Base-by-base conservation (phyloP, 1,140 invertebrate species). In the Hyles vespertilio region DNA sequence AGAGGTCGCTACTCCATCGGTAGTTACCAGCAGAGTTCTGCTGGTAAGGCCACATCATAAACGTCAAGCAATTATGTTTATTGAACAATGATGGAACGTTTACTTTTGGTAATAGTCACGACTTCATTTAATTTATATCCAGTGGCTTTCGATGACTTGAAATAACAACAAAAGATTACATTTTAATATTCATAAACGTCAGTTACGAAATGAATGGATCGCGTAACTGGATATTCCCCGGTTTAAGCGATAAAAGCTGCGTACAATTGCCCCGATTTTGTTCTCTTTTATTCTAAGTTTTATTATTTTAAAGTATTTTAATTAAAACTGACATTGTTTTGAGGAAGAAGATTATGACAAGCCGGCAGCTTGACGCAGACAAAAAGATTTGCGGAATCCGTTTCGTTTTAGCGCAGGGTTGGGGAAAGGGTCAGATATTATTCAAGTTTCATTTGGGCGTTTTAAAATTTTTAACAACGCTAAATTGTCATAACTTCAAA, bases 301-400 rank as follows among this genome's bases (percentile, higher is more conserved):
- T 77, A 74, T 79, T 71, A 72, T 81, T 75, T 71, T 68, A 71
- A 76, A 77, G 71, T 77, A 70, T 74, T 78, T 77, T 76, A 82
- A 80, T 80, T 80, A 77, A 78, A 77, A 71, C 65, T 69, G 60
- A 69, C 69, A 77, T 76, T 78, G 74, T 73, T 74, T 77, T 66
- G 63, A 64, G 69, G 67, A 70, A 61, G 65, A 70, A 67, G 76
- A 80, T 81, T 79, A 80, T 72, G 74, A 79, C 73, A 70, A 79
- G 70, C 69, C 71, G 66, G 56, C 59, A 56, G 66, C 67, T 76
- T 83, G 74, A 75, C 70, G 65, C 65, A 63, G 70, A 81, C 70
- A 78, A 75, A 79, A 82, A 79, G 72, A 73, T 79, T 74, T 49
- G 61, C 55, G 58, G 70, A 78, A 76, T 75, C 61, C 72, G 67